These are phyloP conservation scores for Venusia cambrica DNA, from an alignment of 2,888 invertebrate species.

Conservation along the genomic window DNA sequence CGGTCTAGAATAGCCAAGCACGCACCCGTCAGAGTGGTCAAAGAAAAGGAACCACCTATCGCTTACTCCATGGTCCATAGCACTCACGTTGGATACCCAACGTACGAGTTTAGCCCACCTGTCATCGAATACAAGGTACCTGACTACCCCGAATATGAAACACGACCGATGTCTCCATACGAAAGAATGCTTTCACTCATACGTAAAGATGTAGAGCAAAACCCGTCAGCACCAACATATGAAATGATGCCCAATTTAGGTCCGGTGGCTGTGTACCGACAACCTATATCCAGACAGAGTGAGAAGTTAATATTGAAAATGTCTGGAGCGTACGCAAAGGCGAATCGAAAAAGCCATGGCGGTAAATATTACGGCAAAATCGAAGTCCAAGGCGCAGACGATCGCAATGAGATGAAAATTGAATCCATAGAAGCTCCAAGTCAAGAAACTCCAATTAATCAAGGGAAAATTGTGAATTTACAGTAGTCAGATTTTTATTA, in stretches of 20 bases:
- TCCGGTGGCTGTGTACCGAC: slow-evolving; percentile 54
- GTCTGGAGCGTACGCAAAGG: slow-evolving; percentile 42
- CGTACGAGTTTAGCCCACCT: slow-evolving; percentile 4
- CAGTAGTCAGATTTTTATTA: no score
- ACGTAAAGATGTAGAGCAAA: slow-evolving; percentile 43
- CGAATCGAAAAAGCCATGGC: slow-evolving; percentile 25
- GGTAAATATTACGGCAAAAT: slow-evolving; percentile 28
- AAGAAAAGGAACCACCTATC: slow-evolving; percentile 24
- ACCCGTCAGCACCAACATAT: slow-evolving; percentile 48
- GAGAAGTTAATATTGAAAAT: slow-evolving; percentile 49
- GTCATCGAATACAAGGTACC: no score
- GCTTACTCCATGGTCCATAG: slow-evolving; percentile 9
- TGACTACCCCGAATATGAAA: slow-evolving; percentile 5
- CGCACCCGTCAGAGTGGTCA: slow-evolving; percentile 38
- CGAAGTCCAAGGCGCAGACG: slow-evolving; percentile 1
- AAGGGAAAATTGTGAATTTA: no score
- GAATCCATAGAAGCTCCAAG: no score
- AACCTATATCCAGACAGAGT: slow-evolving; percentile 58
- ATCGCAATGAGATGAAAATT: neutral
- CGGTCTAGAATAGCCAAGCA: slow-evolving; percentile 37
- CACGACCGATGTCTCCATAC: slow-evolving; percentile 34
- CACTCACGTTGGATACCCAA: slow-evolving; percentile 12
- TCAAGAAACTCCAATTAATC: no score
- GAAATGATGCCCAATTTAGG: slow-evolving; percentile 51
- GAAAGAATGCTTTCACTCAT: slow-evolving; percentile 50